phyloP scores from a whole-genome alignment of 2,113 vertebrate genomes.

The Paralichthys olivaceus region DNA sequence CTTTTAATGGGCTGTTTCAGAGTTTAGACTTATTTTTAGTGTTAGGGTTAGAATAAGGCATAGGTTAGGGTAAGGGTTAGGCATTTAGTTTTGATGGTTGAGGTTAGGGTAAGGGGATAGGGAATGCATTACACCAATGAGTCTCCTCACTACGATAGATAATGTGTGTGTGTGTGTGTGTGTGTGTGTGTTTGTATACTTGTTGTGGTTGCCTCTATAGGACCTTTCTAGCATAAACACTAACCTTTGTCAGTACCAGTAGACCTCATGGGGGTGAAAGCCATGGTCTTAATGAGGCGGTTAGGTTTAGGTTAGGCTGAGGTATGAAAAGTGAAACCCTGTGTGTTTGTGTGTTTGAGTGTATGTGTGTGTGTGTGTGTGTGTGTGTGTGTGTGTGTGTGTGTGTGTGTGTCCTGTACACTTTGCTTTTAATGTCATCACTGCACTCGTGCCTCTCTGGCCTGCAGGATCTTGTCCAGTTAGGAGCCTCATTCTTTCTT shows the following conservation, averaged over 20 bases:
- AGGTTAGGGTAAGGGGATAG: too few relatives aligned
- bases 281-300: too few relatives aligned
- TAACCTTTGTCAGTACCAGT: too few relatives aligned
- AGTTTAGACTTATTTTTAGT: background rate
- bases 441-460: conserved; percentile 16
- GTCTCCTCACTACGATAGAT: background rate
- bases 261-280: too few relatives aligned
- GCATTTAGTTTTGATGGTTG: background rate
- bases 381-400: conserved; percentile 6
- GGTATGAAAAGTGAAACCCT: too few relatives aligned
- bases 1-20: background rate
- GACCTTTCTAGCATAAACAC: too few relatives aligned
- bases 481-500: background rate
- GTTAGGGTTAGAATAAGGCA: background rate
- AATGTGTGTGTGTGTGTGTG: too few relatives aligned
- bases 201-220: too few relatives aligned
- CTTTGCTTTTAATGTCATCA: conserved; percentile 33
- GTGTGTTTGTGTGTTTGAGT: background rate
- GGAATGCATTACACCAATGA: too few relatives aligned
- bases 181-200: background rate
- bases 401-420: background rate
- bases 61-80: background rate
- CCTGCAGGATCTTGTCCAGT: background rate
- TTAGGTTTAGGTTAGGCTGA: too few relatives aligned
- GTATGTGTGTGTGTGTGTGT: conserved; percentile 11